Conservation (phyloP, 1,140 invertebrate genomes). For the Trachymyrmex septentrionalis region DNA sequence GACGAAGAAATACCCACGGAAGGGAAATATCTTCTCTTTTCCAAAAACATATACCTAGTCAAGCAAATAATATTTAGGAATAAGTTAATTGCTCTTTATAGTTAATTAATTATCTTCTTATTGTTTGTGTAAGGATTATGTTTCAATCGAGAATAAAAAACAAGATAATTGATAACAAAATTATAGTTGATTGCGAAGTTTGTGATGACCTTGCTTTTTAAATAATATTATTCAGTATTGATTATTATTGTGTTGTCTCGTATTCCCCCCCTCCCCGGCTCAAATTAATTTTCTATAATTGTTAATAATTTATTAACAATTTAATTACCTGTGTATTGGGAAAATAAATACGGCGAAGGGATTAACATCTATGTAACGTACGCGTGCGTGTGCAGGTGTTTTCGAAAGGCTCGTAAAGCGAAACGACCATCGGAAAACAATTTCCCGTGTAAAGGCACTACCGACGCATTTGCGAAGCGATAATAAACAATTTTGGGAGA, state of each 20-base stretch:
- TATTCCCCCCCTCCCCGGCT: not conserved
- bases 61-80: not conserved
- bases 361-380: conserved; percentile 16
- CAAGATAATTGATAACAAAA: not conserved
- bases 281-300: conserved; percentile 17
- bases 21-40: conserved; percentile 68
- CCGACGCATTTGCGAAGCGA: conserved; percentile 15
- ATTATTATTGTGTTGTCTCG: conserved; percentile 5
- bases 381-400: conserved; percentile 28
- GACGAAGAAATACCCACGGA: conserved; percentile 74
- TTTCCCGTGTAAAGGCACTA: conserved; percentile 14
- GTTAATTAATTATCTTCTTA: not conserved
- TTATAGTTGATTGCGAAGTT: not conserved
- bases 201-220: not conserved
- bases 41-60: conserved; percentile 37
- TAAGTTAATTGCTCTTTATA: not conserved
- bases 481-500: conserved; percentile 33
- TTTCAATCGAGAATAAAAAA: not conserved
- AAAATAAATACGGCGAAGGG: conserved; percentile 27
- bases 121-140: not conserved
- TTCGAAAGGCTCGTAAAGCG: conserved; percentile 44
- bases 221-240: conserved; percentile 22
- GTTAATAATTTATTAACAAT: conserved; percentile 40
- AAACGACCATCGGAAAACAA: conserved; percentile 50
- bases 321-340: not conserved